Evolutionary conservation across 2,888 invertebrate species (phyloP).

Genomic region (Notodonta dromedarius): DNA sequence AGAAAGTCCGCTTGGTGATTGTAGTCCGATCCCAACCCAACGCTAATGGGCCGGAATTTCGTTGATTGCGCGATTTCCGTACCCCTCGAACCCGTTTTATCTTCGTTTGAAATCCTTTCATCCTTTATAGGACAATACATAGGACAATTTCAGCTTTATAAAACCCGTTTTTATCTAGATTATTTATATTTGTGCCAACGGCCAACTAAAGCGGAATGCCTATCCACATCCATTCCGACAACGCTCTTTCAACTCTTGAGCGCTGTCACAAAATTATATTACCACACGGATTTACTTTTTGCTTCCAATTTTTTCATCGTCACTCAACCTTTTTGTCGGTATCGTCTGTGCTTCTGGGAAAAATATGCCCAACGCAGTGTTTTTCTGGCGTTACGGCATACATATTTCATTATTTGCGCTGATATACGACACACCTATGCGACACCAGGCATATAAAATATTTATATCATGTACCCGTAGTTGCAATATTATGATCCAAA

Average conservation of each 20-base stretch:
- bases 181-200: constrained; percentile 35
- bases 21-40: constrained; percentile 14
- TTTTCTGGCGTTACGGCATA: constrained; percentile 48
- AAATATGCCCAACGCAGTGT: constrained; percentile 20
- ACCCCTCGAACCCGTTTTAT: constrained; percentile 41
- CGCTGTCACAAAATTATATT: constrained; percentile 26
- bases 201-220: constrained; percentile 31
- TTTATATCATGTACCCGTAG: background rate
- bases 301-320: background rate
- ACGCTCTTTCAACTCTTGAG: constrained; percentile 15
- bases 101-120: constrained; percentile 41
- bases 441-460: background rate
- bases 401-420: constrained; percentile 54
- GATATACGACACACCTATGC: constrained; percentile 28
- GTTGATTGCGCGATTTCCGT: constrained; percentile 56
- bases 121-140: constrained; percentile 29
- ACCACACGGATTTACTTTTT: constrained; percentile 1
- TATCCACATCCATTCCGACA: constrained; percentile 24
- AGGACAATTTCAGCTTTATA: constrained; percentile 20
- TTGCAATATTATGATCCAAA: too few relatives aligned
- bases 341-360: constrained; percentile 29
- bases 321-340: constrained; percentile 8
- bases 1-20: constrained; percentile 12
- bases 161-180: constrained; percentile 34
- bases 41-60: constrained; percentile 51